Evolutionary conservation across 2,113 vertebrate genomes (phyloP).

Genomic region (Thermophis baileyi): DNA sequence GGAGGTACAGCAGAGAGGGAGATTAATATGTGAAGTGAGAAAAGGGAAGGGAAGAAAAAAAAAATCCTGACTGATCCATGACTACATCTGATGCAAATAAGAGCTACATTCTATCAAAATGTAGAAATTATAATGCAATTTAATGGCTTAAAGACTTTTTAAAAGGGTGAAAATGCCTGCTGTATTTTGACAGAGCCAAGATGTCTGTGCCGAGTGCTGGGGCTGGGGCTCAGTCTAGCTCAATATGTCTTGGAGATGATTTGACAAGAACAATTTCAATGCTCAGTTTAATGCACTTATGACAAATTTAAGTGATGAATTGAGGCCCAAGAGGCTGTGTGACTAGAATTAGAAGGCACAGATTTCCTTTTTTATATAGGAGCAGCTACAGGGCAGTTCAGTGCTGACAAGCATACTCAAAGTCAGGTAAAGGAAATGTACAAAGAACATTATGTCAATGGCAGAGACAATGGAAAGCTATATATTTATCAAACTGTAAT

Average conservation of each 20-base stretch:
- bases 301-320: conserved; percentile 69
- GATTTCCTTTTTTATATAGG: conserved; percentile 57
- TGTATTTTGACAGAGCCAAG: conserved; percentile 64
- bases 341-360: conserved; percentile 60
- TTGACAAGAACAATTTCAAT: conserved; percentile 69
- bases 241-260: conserved; percentile 59
- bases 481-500: conserved; percentile 65
- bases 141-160: conserved; percentile 64
- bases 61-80: conserved; percentile 59
- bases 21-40: conserved; percentile 37
- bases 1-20: not conserved
- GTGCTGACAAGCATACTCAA: conserved; percentile 59
- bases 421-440: conserved; percentile 55
- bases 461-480: conserved; percentile 50
- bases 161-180: conserved; percentile 53
- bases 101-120: conserved; percentile 57
- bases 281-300: conserved; percentile 66
- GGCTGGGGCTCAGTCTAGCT: conserved; percentile 56
- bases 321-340: conserved; percentile 62
- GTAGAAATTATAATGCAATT: conserved; percentile 64
- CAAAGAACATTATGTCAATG: conserved; percentile 57
- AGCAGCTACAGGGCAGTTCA: conserved; percentile 60
- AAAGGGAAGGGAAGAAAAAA: not conserved
- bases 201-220: conserved; percentile 53
- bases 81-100: conserved; percentile 63